phyloP scores from a whole-genome alignment of 2,888 invertebrate genomes.

The Subacronicta megacephala region DNA sequence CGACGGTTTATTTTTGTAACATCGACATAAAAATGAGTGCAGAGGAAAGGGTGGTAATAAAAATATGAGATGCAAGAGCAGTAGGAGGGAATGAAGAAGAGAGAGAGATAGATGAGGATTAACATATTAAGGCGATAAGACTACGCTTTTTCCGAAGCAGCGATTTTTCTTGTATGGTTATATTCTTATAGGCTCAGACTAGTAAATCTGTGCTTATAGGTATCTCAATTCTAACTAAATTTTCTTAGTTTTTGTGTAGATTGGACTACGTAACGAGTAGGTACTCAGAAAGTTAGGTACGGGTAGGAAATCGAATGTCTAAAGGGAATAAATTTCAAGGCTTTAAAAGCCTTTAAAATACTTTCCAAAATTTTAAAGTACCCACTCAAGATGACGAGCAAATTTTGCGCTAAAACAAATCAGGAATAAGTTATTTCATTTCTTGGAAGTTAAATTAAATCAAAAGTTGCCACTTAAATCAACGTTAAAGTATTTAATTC shows the following conservation, averaged over 20 bases:
- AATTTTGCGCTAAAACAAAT: conserved; percentile 20
- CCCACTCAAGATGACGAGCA: neutral
- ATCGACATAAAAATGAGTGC: conserved; percentile 11
- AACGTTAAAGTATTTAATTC: conserved; percentile 21
- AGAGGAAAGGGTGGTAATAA: conserved; percentile 9
- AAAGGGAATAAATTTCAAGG: neutral
- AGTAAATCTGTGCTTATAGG: too few relatives aligned
- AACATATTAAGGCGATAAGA: neutral
- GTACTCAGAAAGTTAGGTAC: neutral
- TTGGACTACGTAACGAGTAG: too few relatives aligned
- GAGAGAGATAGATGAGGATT: neutral
- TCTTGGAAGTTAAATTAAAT: conserved; percentile 27
- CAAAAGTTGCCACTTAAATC: conserved; percentile 28
- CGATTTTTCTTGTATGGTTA: neutral
- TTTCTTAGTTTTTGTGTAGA: neutral
- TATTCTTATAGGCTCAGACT: too few relatives aligned
- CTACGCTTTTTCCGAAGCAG: neutral
- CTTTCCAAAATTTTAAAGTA: conserved; percentile 1
- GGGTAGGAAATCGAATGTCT: neutral
- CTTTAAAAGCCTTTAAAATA: neutral
- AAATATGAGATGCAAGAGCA: conserved; percentile 7
- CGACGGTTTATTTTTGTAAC: conserved; percentile 30
- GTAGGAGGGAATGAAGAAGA: neutral
- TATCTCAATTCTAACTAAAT: too few relatives aligned
- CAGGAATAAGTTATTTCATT: conserved; percentile 34